Conservation (phyloP, 2,797 vertebrate species). For the Lacerta bilineata region DNA sequence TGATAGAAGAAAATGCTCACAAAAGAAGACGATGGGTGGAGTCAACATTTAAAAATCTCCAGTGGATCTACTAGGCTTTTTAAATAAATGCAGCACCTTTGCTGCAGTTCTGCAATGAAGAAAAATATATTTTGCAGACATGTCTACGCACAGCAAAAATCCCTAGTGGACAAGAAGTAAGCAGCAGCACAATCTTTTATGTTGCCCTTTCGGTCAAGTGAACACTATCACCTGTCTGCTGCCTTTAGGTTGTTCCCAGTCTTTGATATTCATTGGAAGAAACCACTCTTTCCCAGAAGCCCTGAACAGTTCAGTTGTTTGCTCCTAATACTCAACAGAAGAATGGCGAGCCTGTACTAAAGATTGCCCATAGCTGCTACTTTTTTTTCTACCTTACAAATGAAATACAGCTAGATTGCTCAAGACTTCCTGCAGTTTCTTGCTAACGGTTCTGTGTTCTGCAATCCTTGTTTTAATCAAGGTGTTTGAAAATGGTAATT, state of each 20-base stretch:
- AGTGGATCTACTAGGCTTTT: constrained; percentile 51
- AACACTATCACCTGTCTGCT: neutral
- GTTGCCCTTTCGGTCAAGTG: neutral
- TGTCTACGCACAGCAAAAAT: constrained; percentile 48
- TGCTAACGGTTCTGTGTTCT: neutral
- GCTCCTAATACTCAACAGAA: neutral
- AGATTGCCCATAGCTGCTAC: neutral
- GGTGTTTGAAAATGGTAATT: neutral
- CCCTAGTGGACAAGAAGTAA: constrained; percentile 44
- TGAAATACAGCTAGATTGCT: neutral
- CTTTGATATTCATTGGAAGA: constrained; percentile 44
- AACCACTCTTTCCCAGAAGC: constrained; percentile 34
- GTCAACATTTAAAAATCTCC: constrained; percentile 50
- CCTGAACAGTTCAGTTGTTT: neutral
- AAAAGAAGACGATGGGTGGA: neutral
- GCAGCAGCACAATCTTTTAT: constrained; percentile 40
- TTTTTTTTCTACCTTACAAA: constrained; percentile 11
- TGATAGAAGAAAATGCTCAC: constrained; percentile 40
- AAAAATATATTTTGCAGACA: constrained; percentile 54
- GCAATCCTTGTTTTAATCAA: neutral
- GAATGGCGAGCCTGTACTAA: neutral
- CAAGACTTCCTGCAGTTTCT: constrained; percentile 20
- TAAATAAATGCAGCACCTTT: constrained; percentile 1
- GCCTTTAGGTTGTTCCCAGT: neutral
- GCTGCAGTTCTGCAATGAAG: constrained; percentile 48